Percentiles rank a stretch among this genome's conserved stretches.
phyloP scores from a whole-genome alignment of 2,113 vertebrate genomes.

The Pyrgilauda ruficollis region DNA sequence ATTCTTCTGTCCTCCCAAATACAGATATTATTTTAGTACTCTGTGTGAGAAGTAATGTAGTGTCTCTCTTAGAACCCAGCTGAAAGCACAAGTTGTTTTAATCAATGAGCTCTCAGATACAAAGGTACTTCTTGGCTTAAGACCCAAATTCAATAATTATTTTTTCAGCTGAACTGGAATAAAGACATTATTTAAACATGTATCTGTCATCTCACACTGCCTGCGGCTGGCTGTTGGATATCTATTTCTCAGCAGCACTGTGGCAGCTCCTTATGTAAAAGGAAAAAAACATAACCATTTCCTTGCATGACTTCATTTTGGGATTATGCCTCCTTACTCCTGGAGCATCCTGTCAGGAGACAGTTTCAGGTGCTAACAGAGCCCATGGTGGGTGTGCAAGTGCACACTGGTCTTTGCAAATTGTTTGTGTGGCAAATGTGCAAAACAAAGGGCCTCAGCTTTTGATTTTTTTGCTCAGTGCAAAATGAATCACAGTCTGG shows the following conservation, averaged over 20 bases:
- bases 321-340: neutral
- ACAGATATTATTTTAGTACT: neutral
- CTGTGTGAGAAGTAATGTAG: neutral
- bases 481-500: neutral
- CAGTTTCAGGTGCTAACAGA: neutral
- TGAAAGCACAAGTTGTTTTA: constrained; percentile 40
- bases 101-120: constrained; percentile 25
- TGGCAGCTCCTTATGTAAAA: constrained; percentile 7
- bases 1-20: neutral
- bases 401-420: neutral
- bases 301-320: neutral
- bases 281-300: neutral
- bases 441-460: neutral
- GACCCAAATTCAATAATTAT: constrained; percentile 44
- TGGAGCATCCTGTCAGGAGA: neutral
- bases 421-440: neutral
- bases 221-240: neutral
- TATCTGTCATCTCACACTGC: constrained; percentile 41
- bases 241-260: constrained; percentile 15
- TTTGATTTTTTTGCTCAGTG: neutral
- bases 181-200: constrained; percentile 54
- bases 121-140: constrained; percentile 46
- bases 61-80: neutral
- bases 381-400: neutral
- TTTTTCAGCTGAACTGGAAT: constrained; percentile 58